phyloP scores from a whole-genome alignment of 2,113 vertebrate species.

The Prunella himalayana region DNA sequence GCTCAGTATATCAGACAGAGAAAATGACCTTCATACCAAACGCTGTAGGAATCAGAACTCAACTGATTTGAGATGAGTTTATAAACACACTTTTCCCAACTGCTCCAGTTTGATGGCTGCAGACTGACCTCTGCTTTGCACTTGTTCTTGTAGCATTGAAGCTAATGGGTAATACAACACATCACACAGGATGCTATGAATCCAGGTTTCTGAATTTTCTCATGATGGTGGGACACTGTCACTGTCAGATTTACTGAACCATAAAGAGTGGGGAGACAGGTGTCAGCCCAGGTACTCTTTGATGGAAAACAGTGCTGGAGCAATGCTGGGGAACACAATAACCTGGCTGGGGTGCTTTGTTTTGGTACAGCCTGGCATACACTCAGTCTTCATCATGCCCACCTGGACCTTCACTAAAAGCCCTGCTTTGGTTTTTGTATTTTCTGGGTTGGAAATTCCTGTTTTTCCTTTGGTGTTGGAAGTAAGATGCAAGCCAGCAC shows the following conservation, averaged over 20 bases:
- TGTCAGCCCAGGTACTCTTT: neutral
- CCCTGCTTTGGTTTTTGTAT: neutral
- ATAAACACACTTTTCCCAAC: neutral
- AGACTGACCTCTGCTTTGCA: neutral
- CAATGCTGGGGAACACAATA: neutral
- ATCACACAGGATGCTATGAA: neutral
- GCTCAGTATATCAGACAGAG: neutral
- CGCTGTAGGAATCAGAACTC: neutral
- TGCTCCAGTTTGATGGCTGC: neutral
- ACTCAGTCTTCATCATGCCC: neutral
- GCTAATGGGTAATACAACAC: neutral
- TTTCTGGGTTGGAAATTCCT: neutral
- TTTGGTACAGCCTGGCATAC: neutral
- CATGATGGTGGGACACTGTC: neutral
- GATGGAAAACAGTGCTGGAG: neutral
- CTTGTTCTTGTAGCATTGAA: neutral
- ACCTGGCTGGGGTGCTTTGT: neutral
- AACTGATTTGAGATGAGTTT: neutral
- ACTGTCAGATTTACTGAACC: neutral
- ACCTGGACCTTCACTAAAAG: neutral
- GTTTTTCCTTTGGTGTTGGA: neutral
- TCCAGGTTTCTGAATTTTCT: neutral
- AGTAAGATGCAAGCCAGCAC: neutral
- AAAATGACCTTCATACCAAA: neutral
- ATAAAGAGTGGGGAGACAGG: neutral